Percentiles rank a stretch among this genome's conserved stretches.
phyloP scores from a whole-genome alignment of 2,113 vertebrate species.

The Aldabrachelys gigantea region DNA sequence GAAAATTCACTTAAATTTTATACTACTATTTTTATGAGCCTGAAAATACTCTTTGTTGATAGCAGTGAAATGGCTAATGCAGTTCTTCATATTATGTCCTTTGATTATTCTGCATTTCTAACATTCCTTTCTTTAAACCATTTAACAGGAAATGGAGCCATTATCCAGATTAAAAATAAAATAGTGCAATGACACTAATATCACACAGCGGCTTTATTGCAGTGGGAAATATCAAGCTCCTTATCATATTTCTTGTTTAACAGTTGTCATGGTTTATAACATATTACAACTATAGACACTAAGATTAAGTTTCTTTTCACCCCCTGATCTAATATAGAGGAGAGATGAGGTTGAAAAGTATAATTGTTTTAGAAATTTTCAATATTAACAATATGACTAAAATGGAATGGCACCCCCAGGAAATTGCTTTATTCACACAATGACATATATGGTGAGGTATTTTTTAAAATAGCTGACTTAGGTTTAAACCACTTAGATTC shows the following conservation, averaged over 20 bases:
- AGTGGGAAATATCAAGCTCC: neutral
- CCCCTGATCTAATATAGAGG: neutral
- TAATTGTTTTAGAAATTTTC: no score
- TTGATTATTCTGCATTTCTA: no score
- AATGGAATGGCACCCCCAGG: neutral
- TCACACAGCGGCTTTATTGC: neutral
- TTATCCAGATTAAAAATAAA: no score
- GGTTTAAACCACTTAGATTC: neutral
- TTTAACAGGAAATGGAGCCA: no score
- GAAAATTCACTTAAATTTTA: no score
- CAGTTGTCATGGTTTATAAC: neutral
- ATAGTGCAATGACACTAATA: no score
- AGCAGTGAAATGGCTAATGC: no score
- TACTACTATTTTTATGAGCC: no score
- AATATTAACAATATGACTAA: neutral
- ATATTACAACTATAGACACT: neutral
- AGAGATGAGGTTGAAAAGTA: neutral
- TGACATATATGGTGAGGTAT: neutral
- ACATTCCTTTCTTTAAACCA: no score
- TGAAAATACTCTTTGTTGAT: no score
- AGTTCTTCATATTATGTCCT: no score
- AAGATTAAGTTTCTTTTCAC: neutral
- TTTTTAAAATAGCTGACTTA: neutral
- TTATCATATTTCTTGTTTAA: neutral
- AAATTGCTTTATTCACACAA: neutral